These are phyloP conservation scores for Microcebus lehilahytsara DNA, from an alignment of 2,113 vertebrate species.

Conservation along the genomic window DNA sequence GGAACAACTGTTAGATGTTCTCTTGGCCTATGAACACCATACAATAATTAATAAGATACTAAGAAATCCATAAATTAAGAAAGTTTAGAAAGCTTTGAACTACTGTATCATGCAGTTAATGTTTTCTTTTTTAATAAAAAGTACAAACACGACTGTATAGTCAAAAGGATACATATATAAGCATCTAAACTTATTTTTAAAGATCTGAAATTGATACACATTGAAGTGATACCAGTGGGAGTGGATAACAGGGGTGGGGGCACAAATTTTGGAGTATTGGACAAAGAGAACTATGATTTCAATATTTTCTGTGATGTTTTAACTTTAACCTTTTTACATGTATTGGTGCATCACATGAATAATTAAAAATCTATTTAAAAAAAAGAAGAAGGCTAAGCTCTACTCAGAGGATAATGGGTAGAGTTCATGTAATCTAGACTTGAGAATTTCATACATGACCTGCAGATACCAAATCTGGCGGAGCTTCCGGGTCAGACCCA, in stretches of 20 bases:
- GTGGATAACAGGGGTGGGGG: not conserved
- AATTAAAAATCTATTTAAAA: not conserved
- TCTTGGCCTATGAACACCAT: not conserved
- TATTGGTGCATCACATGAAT: not conserved
- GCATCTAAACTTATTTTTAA: slow-evolving; percentile 38
- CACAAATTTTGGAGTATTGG: not conserved
- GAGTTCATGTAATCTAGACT: not conserved
- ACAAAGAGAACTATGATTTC: not conserved
- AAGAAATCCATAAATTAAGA: not conserved
- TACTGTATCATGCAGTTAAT: not conserved
- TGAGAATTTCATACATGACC: not conserved
- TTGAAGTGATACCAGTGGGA: not conserved
- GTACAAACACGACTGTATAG: not conserved
- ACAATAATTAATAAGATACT: not conserved
- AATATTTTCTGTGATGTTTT: not conserved
- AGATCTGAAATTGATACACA: not conserved
- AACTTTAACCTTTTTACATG: not conserved
- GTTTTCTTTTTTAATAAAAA: not conserved
- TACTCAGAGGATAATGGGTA: not conserved
- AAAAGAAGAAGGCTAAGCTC: not conserved
- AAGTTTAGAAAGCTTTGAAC: not conserved
- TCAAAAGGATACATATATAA: not conserved
- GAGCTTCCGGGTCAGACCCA: not conserved
- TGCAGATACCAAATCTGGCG: not conserved
- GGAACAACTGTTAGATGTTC: not conserved